Evolutionary conservation across 2,888 invertebrate genomes (phyloP), one percentile per base, ranked within the genome.

Genomic region (Drosophila hawaiiensis): DNA sequence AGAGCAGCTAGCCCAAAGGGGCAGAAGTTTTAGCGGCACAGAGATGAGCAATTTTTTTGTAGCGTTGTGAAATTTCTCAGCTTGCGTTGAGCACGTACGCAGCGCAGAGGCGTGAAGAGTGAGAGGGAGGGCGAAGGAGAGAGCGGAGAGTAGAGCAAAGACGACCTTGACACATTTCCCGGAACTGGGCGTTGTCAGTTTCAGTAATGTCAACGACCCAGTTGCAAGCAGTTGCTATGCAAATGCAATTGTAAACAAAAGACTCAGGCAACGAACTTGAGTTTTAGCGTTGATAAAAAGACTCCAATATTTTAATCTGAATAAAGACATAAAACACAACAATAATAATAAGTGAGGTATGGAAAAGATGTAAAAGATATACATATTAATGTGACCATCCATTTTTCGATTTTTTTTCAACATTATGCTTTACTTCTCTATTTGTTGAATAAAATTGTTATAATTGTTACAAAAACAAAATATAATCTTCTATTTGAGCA

Each of bases 11-110:
- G 50, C 49, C 47, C 39, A 58, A 50, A 50, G 61, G 29, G 33
- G 60, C 50, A 75, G 70, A 63, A 68, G 59, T 6, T 43, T 19
- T 55, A 14, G 59, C 43, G 33, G 59, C 67, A 35, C 22, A 43
- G 31, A 68, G 64, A 70, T 71, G 75, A 70, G 71, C 64, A 68
- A 58, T 14, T 58, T 58, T 58, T 19, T 37, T 14, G 37, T 28
- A 41, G 22, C 55, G 62, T 90, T 85, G 89, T 85, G 84, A 90
- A 85, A 85, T 84, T 76, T 72, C 52, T 56, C 49, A 47, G 67
- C 55, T 67, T 69, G 31, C 59, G 70, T 47, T 53, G 64, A 63
- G 66, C 83, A 89, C 89, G 89, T 89, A 83, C 69, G 41, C 61
- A 49, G 43, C 47, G 33, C 59, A 64, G 55, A 69, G 72, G 68